These are phyloP conservation scores for Xestobium rufovillosum DNA, from an alignment of 2,888 invertebrate genomes.

Conservation along the genomic window DNA sequence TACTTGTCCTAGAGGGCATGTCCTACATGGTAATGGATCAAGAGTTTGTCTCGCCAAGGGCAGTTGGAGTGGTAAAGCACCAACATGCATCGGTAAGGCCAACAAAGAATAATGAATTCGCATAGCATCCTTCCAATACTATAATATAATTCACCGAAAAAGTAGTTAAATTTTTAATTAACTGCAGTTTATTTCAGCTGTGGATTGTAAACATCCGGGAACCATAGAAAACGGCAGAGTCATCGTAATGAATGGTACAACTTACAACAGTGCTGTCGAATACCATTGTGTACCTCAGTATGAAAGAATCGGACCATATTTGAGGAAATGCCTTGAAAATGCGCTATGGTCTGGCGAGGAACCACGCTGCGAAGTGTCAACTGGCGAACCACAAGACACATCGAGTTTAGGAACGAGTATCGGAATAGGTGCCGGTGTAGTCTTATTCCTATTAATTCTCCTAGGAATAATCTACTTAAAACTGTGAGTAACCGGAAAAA, in stretches of 20 bases:
- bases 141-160: constrained; percentile 2
- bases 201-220: constrained; percentile 76
- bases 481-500: constrained; percentile 53
- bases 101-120: constrained; percentile 11
- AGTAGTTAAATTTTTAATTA: constrained; percentile 7
- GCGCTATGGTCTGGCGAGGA: constrained; percentile 84
- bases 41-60: constrained; percentile 69
- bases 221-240: constrained; percentile 78
- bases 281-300: constrained; percentile 84
- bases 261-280: constrained; percentile 79
- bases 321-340: constrained; percentile 76
- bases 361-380: constrained; percentile 68
- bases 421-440: constrained; percentile 76
- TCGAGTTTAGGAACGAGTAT: constrained; percentile 72
- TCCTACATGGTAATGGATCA: constrained; percentile 71
- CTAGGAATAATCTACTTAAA: constrained; percentile 74
- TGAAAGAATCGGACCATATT: constrained; percentile 72
- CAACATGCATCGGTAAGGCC: constrained; percentile 75
- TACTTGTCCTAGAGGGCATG: constrained; percentile 73
- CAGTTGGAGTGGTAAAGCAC: constrained; percentile 73
- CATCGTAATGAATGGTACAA: constrained; percentile 77
- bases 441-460: constrained; percentile 68
- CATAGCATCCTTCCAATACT: not conserved
- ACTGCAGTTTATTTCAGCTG: constrained; percentile 49
- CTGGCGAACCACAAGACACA: constrained; percentile 63